phyloP scores from a whole-genome alignment of 2,888 invertebrate species.

The Chloroclysta siterata region DNA sequence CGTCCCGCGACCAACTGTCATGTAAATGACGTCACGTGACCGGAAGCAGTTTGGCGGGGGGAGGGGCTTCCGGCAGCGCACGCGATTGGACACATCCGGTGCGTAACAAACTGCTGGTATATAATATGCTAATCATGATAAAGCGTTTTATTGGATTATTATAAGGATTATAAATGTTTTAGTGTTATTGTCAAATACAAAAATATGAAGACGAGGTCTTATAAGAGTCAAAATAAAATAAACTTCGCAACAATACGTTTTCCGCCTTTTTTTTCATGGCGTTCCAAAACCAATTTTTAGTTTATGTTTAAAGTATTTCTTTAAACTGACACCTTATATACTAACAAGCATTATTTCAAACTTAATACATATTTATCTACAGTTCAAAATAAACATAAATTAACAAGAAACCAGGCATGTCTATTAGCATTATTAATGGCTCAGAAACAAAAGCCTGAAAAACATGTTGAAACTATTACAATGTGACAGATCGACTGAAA shows the following conservation, averaged over 20 bases:
- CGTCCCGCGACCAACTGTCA: conserved; percentile 71
- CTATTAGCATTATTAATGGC: conserved; percentile 63
- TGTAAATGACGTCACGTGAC: conserved; percentile 84
- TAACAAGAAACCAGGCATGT: conserved; percentile 47
- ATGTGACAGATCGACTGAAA: conserved; percentile 51
- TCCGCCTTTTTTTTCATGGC: no score
- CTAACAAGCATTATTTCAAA: no score
- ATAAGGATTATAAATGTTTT: conserved; percentile 56
- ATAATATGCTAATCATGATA: conserved; percentile 83
- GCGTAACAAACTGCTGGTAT: conserved; percentile 73
- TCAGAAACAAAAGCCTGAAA: conserved; percentile 49
- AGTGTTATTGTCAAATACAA: conserved; percentile 43
- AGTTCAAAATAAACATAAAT: conserved; percentile 35
- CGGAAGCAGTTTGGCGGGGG: conserved; percentile 80
- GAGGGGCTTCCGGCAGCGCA: conserved; percentile 77
- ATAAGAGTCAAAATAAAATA: no score
- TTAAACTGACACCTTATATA: no score
- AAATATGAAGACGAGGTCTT: no score
- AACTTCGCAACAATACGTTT: no score
- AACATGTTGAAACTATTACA: conserved; percentile 50
- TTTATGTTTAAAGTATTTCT: no score
- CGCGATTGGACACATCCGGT: conserved; percentile 84
- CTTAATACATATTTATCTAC: no score
- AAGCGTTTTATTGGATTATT: conserved; percentile 80
- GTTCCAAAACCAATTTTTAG: no score